phyloP scores from a whole-genome alignment of 1,140 invertebrate genomes.

The Octopus sinensis region DNA sequence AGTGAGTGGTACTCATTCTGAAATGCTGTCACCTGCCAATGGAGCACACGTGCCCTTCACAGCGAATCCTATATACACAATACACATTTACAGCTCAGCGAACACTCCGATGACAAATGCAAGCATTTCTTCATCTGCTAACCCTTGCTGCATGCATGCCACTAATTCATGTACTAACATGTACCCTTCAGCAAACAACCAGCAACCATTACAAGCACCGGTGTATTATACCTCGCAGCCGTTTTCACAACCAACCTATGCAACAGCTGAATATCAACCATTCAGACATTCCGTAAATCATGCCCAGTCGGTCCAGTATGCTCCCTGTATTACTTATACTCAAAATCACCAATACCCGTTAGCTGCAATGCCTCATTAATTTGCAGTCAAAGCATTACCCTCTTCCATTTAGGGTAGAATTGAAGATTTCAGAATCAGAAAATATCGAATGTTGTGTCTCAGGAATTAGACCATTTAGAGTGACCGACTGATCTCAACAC shows the following conservation, averaged over 20 bases:
- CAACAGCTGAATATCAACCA: neutral
- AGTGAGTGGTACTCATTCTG: neutral
- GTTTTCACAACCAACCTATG: neutral
- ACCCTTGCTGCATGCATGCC: conserved; percentile 4
- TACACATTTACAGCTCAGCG: neutral
- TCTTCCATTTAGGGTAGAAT: no score
- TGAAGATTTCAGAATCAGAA: no score
- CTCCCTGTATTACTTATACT: neutral
- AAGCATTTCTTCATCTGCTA: neutral
- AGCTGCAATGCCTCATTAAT: neutral
- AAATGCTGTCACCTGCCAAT: neutral
- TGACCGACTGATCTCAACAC: no score
- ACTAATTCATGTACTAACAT: neutral
- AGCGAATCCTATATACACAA: neutral
- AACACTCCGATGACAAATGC: neutral
- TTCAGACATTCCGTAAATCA: neutral
- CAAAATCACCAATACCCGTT: neutral
- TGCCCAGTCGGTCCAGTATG: neutral
- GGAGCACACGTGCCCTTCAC: neutral
- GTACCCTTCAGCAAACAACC: neutral
- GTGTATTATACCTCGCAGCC: neutral
- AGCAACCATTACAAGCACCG: neutral
- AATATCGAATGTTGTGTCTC: no score
- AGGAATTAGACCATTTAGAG: no score
- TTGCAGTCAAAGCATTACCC: no score